Conservation (phyloP, 2,113 vertebrate genomes). For the Chaetops frenatus region DNA sequence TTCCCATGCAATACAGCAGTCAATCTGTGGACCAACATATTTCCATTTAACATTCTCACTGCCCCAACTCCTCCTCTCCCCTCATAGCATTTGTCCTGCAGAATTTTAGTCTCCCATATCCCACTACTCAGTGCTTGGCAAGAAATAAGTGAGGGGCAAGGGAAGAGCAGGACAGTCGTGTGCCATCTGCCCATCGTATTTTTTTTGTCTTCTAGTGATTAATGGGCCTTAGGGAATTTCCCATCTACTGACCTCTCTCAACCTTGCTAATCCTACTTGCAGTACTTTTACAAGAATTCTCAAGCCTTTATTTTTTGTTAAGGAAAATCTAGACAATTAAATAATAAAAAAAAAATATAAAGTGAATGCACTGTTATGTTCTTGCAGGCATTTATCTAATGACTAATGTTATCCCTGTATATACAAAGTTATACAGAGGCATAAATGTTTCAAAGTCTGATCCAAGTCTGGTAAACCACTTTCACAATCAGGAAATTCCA, state of each 20-base stretch:
- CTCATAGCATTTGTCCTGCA: background rate
- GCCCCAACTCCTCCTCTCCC: background rate
- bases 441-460: conserved; percentile 6
- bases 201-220: background rate
- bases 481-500: conserved; percentile 47
- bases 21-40: background rate
- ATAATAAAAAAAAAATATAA: background rate
- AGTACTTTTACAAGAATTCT: background rate
- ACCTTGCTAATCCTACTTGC: background rate
- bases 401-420: background rate
- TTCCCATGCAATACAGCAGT: background rate
- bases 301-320: background rate
- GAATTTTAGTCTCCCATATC: background rate
- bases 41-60: background rate
- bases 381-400: conserved; percentile 14
- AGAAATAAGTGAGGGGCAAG: background rate
- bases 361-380: background rate
- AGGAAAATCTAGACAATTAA: background rate
- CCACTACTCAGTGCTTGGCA: background rate
- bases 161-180: background rate
- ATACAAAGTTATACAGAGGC: conserved; percentile 1
- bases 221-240: background rate
- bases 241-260: background rate
- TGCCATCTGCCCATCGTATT: background rate
- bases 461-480: conserved; percentile 40